phyloP scores from a whole-genome alignment of 2,888 invertebrate genomes.

The Eupithecia subfuscata region DNA sequence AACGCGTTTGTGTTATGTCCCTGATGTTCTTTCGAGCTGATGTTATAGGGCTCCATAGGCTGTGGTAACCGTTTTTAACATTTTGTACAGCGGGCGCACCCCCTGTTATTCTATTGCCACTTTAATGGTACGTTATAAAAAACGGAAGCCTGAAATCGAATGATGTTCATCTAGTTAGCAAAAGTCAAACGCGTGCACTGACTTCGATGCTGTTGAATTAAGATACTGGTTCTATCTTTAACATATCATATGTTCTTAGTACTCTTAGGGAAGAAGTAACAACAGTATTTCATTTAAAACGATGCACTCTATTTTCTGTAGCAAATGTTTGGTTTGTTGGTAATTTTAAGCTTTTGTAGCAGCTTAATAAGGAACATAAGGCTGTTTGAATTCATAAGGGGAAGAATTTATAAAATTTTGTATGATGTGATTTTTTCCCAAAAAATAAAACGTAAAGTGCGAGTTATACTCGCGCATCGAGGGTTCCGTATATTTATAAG shows the following conservation, averaged over 20 bases:
- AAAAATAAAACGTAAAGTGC: no score
- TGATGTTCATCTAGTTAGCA: background rate
- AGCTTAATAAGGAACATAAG: conserved; percentile 17
- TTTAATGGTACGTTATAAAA: background rate
- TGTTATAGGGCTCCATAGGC: background rate
- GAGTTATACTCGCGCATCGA: no score
- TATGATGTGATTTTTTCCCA: no score
- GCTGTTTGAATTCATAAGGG: background rate
- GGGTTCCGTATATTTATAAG: no score
- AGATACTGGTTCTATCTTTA: background rate
- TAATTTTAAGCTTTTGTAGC: conserved; percentile 20
- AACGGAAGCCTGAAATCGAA: background rate
- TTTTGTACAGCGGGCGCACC: no score
- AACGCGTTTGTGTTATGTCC: background rate
- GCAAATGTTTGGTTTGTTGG: conserved; percentile 43
- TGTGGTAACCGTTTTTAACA: background rate
- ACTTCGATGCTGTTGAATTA: background rate
- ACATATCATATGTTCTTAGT: background rate
- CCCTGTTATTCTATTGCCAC: background rate
- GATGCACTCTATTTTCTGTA: conserved; percentile 41
- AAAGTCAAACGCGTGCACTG: background rate
- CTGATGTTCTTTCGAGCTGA: background rate
- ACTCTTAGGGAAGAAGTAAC: conserved; percentile 11
- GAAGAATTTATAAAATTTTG: no score
- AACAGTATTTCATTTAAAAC: conserved; percentile 46